Evolutionary conservation across 1,140 invertebrate species (phyloP).

Genomic region (Drosophila tristis): DNA sequence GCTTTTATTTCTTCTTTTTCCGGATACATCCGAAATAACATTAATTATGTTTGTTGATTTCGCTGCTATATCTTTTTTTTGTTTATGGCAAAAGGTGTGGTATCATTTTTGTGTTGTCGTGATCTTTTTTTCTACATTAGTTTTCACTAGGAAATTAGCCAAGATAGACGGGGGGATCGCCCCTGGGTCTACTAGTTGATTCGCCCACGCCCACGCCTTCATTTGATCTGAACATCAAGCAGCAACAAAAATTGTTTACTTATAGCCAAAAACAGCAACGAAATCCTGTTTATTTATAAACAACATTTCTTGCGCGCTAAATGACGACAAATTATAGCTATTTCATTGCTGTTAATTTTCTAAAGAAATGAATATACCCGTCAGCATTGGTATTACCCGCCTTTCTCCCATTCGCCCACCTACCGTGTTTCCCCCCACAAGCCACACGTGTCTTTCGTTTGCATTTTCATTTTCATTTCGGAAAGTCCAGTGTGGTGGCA

Average conservation of each 20-base stretch:
- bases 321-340: slow-evolving; percentile 69
- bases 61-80: slow-evolving; percentile 25
- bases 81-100: slow-evolving; percentile 56
- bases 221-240: slow-evolving; percentile 27
- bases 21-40: slow-evolving; percentile 49
- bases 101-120: slow-evolving; percentile 19
- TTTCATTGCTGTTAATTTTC: slow-evolving; percentile 52
- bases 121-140: slow-evolving; percentile 9
- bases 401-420: not conserved
- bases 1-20: slow-evolving; percentile 38
- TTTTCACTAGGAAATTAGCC: slow-evolving; percentile 42
- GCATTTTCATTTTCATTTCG: slow-evolving; percentile 57
- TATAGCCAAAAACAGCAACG: slow-evolving; percentile 22
- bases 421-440: not conserved
- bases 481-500: slow-evolving; percentile 49
- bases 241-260: slow-evolving; percentile 43
- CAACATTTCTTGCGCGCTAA: slow-evolving; percentile 51
- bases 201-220: slow-evolving; percentile 66
- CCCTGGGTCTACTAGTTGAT: slow-evolving; percentile 51
- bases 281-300: slow-evolving; percentile 65
- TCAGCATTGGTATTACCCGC: not conserved
- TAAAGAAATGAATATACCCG: slow-evolving; percentile 38
- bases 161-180: slow-evolving; percentile 29
- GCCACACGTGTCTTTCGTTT: slow-evolving; percentile 33
- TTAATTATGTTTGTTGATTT: slow-evolving; percentile 59